Base-by-base conservation (phyloP, 2,113 vertebrate genomes). In the Nothocercus julius region DNA sequence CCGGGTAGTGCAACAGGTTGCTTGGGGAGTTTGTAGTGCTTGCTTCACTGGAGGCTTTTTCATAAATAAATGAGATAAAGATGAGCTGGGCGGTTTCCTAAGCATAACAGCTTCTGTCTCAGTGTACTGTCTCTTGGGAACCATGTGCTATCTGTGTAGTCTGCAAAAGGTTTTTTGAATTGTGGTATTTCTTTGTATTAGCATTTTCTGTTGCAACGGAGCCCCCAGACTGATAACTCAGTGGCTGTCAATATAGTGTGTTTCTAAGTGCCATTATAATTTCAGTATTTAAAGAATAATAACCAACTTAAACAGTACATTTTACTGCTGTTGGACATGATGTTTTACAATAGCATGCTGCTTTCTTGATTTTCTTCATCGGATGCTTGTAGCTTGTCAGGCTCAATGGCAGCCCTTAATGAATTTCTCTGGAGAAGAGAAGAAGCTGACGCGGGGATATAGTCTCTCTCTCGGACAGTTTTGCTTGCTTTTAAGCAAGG, bases 31-130 rank as follows among this genome's bases (percentile, higher is more conserved):
- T 30, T 19, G 45, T 24, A 47, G 40, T 34, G 56, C 74, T 79
- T 64, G 22, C 49, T 89, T 72, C 84, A 32, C 8, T 17, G 30
- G 84, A 54, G 87, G 92, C 21, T 54, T 87, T 89, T 85, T 91
- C 72, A 70, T 59, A 94, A 95, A 89, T 80, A 85, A 87, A 92
- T 95, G 87, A 95, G 27, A 87, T 34, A 82, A 89, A 82, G 58
- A 93, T 47, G 66, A 77, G 86, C 70, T 93, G 40, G 7, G 67
- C 82, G 63, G 28, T 54, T 82, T 82, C 58, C 51, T 49, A 49
- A 54, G 54, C 44, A 91, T 49, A 28, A 85, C 45, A 74, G 49
- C 78, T 93, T 81, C 87, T 73, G 6, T 67, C 92, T 89, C 59
- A 22, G 24, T 54, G 17, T 68, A 75, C 42, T 64, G 47, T 73